Evolutionary conservation across 2,797 vertebrate genomes (phyloP).

Genomic region (Hoplostethus mediterraneus): DNA sequence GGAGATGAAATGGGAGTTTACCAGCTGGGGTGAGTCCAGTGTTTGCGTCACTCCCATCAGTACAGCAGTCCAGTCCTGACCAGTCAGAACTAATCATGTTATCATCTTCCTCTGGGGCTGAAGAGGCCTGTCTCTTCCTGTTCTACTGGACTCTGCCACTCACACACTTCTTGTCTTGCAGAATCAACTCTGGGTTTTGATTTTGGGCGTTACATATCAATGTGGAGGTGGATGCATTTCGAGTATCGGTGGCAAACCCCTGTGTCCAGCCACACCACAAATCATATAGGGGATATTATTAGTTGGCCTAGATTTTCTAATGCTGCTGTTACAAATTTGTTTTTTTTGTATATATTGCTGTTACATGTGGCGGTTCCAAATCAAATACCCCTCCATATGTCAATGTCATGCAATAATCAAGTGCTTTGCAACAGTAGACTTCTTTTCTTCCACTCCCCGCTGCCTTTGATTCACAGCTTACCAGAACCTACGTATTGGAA

Average conservation of each 20-base stretch:
- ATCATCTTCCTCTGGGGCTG: conserved; percentile 37
- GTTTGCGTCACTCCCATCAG: conserved; percentile 23
- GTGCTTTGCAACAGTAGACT: no score
- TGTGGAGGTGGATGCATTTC: conserved; percentile 3
- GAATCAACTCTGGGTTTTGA: conserved; percentile 5
- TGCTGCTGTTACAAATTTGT: background rate
- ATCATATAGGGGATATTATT: no score
- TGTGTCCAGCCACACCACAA: no score
- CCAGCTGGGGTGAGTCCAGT: conserved; percentile 95
- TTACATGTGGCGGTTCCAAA: no score
- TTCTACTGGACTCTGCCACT: conserved; percentile 28
- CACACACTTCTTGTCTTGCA: conserved; percentile 21
- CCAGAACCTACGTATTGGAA: background rate
- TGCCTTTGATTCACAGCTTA: background rate
- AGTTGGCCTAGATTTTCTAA: no score
- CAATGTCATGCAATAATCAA: no score
- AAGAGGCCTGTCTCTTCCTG: conserved; percentile 38
- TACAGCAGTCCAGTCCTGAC: conserved; percentile 15
- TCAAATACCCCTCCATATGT: no score
- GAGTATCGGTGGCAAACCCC: no score
- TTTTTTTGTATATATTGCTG: background rate
- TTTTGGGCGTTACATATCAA: conserved; percentile 8
- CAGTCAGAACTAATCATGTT: conserved; percentile 52
- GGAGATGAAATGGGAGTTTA: conserved; percentile 99
- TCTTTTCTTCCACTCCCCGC: background rate